Base-by-base conservation (phyloP, 2,797 vertebrate species). In the Diplodus puntazzo region DNA sequence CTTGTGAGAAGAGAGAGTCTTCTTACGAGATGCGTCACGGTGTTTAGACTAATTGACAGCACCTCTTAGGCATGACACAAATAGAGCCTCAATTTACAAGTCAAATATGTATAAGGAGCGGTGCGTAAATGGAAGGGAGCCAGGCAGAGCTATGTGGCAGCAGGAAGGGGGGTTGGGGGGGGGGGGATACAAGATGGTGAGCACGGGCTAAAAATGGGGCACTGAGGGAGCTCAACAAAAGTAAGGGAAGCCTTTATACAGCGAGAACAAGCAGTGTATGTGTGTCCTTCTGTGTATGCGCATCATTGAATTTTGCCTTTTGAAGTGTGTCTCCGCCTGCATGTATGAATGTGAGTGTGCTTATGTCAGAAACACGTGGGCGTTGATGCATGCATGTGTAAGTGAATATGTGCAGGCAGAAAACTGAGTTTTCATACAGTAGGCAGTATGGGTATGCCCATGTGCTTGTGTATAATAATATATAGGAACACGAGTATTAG, bases 61-160 rank as follows among this genome's bases (percentile, higher is more conserved):
- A 79, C 80, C 90, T 92, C 85, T 85, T 88, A 85, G 91, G 90
- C 90, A 92, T 85, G 87, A 92, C 90, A 93, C 85, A 93, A 92
- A 94, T 92, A 91, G 88, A 89, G 87, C 69, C 64, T 73, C 79
- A 83, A 94, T 94, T 93, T 94, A 93, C 88, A 93, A 94, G 92
- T 92, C 93, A 93, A 93, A 94, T 91, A 84, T 82, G 75, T 76
- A 83, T 73, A 77, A 73, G 83, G 82, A 85, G 79, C 46, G 1
- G 67, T 67, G 83, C 34, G 34, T 82, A 76, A 89, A 87, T 77
- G 77, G 79, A 73, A 59, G 75, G 74, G 53, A 77, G 82, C 52
- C 84, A 81, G 59, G 74, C 82, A 75, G 76, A 76, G 84, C 82
- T 71, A 75, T 3, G 17, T 69, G 66, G 79, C 79, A 77, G 75